Conservation (phyloP, 2,113 vertebrate species). For the Podiceps cristatus region DNA sequence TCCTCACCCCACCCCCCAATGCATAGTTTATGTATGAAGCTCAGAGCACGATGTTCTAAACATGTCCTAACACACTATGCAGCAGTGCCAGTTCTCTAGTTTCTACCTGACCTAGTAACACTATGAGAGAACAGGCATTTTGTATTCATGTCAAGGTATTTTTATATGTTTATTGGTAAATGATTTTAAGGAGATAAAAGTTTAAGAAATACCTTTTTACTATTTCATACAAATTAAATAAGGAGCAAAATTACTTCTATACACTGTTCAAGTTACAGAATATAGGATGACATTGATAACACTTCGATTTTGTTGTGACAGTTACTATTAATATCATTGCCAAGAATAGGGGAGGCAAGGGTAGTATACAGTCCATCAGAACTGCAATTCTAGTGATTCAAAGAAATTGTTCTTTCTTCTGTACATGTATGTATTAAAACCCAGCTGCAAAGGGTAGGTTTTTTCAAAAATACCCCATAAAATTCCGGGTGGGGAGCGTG, state of each 20-base stretch:
- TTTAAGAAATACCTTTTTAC: neutral
- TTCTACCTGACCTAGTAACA: neutral
- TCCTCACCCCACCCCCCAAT: neutral
- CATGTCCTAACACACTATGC: neutral
- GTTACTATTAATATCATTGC: neutral
- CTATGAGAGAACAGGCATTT: neutral
- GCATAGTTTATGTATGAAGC: neutral
- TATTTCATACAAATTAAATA: neutral
- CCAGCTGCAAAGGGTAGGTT: accelerated
- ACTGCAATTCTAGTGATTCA: neutral
- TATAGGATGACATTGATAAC: neutral
- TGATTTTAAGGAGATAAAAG: neutral
- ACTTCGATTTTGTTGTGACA: neutral
- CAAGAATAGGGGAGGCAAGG: neutral
- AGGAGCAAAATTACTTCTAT: neutral
- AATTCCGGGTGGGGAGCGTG: accelerated
- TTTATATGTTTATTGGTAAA: neutral
- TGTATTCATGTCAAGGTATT: accelerated
- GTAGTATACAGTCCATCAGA: neutral
- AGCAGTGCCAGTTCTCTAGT: neutral
- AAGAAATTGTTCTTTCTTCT: neutral
- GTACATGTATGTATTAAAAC: neutral
- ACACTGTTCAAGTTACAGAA: neutral
- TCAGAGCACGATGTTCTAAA: neutral
- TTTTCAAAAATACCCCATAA: neutral